Base-by-base conservation (phyloP, 1,140 invertebrate genomes). In the Coptotermes formosanus region DNA sequence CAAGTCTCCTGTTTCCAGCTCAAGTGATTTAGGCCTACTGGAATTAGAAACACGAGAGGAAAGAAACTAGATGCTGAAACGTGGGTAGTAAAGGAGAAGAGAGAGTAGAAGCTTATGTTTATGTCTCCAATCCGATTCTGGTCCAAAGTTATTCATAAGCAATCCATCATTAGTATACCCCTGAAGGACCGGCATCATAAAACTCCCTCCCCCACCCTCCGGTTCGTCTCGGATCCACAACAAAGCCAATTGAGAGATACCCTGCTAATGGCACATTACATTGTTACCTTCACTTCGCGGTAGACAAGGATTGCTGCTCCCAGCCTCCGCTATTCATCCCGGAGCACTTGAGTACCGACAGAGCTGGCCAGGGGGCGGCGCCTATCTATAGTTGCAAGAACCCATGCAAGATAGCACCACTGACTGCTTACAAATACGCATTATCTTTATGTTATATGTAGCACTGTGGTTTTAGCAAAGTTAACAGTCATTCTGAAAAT, bases 221-320 rank as follows among this genome's bases (percentile, higher is more conserved):
- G 25, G 12, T 81, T 69, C 85, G 89, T 87, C 87, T 88, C 88
- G 85, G 85, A 38, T 82, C 85, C 81, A 82, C 90, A 89, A 90
- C 90, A 90, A 90, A 90, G 90, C 90, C 90, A 90, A 90, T 90
- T 90, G 89, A 90, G 64, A 75, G 88, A 90, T 90, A 90, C 90
- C 88, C 89, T 90, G 89, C 89, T 90, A 90, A 90, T 90, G 90
- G 90, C 90, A 90, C 89, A 90, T 90, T 90, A 90, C 89, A 90
- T 90, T 90, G 90, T 90, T 90, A 90, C 90, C 89, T 75, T 75
- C 64, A 23, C 59, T 64, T 64, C 21, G 59, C 59, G 59, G 59
- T 64, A 64, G 59, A 75, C 64, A 75, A 75, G 64, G 25, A 75
- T 75, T 64, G 59, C 59, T 90, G 90, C 38, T 87, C 88, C 87